Conservation (phyloP, 2,888 invertebrate genomes). For the Apamea monoglypha region DNA sequence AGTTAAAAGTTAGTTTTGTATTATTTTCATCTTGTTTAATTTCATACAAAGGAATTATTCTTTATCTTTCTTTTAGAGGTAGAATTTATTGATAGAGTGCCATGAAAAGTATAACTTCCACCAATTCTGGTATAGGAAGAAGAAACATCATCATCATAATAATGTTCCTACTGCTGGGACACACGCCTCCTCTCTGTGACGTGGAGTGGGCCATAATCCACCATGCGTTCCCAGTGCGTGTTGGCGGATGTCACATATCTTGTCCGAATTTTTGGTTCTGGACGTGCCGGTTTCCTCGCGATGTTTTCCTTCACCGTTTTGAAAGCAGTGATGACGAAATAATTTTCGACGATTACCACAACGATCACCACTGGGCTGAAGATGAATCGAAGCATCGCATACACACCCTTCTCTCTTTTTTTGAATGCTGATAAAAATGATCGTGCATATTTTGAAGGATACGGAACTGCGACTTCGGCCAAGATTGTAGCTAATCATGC, state of each 20-base stretch:
- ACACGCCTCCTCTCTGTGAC: too few species aligned
- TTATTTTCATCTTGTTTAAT: conserved; percentile 17
- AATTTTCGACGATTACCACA: too few species aligned
- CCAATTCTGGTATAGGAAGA: not conserved
- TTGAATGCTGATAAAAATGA: not conserved
- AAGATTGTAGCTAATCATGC: not conserved
- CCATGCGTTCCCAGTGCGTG: too few species aligned
- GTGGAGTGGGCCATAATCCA: too few species aligned
- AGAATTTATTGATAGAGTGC: not conserved
- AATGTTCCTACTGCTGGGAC: too few species aligned
- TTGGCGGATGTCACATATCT: too few species aligned
- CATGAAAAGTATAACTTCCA: not conserved
- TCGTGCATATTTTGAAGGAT: too few species aligned
- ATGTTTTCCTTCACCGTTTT: too few species aligned
- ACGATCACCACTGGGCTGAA: too few species aligned
- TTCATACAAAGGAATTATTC: not conserved
- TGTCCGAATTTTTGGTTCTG: too few species aligned
- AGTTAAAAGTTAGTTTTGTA: conserved; percentile 30
- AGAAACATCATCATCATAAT: not conserved
- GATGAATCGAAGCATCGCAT: not conserved
- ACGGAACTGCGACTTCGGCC: not conserved
- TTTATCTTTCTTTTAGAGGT: not conserved
- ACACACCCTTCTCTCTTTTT: not conserved
- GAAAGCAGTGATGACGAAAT: too few species aligned
- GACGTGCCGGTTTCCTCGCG: too few species aligned